Conservation (phyloP, 2,888 invertebrate genomes). For the Rhamnusium bicolor region DNA sequence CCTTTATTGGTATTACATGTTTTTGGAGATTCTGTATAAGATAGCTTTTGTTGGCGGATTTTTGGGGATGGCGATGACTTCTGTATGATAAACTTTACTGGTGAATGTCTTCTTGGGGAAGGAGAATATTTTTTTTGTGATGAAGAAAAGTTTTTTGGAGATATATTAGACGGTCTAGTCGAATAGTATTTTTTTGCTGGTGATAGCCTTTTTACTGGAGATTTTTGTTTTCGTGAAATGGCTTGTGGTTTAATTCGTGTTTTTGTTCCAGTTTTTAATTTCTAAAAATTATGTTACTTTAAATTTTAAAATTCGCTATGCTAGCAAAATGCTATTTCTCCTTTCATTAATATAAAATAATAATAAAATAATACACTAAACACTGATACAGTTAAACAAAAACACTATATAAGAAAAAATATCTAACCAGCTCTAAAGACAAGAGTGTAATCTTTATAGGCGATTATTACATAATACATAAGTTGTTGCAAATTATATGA, state of each 20-base stretch:
- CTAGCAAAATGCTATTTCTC: no score
- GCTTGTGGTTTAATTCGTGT: slow-evolving; percentile 19
- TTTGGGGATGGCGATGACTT: slow-evolving; percentile 19
- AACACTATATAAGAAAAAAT: no score
- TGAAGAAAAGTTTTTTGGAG: slow-evolving; percentile 37
- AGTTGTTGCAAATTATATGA: no score
- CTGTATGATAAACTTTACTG: background rate
- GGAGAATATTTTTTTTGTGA: slow-evolving; percentile 22
- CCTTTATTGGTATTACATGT: no score
- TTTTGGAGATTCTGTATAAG: background rate
- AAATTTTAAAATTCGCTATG: no score
- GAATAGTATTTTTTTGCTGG: slow-evolving; percentile 48
- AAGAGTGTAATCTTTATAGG: no score
- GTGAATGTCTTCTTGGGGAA: background rate
- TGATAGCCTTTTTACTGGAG: slow-evolving; percentile 38
- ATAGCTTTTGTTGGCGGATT: background rate
- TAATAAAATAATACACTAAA: no score
- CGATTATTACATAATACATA: no score
- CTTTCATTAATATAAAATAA: no score
- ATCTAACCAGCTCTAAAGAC: no score
- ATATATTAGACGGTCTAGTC: slow-evolving; percentile 37
- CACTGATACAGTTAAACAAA: no score
- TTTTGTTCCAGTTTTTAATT: slow-evolving; percentile 33
- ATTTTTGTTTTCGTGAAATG: background rate
- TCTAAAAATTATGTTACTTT: no score